A percentile compares a stretch with the other conserved stretches of the same genome.
These are phyloP conservation scores for Suricata suricatta DNA, from an alignment of 2,113 vertebrate genomes.

Conservation along the genomic window DNA sequence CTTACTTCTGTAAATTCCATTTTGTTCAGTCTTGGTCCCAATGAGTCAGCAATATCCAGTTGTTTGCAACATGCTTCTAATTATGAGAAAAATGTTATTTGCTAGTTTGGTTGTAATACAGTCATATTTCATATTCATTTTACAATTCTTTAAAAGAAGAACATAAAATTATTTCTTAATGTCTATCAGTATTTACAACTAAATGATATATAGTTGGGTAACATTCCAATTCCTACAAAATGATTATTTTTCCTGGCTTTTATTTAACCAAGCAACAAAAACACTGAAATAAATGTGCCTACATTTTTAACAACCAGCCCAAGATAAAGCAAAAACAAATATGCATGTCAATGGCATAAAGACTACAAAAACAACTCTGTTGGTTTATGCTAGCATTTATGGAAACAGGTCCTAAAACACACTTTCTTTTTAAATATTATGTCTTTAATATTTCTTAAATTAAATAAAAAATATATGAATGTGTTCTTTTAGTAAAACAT, in stretches of 20 bases:
- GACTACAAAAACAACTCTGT: not conserved
- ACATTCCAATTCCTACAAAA: slow-evolving; percentile 21
- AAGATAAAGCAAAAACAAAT: slow-evolving; percentile 43
- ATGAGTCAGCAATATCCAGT: slow-evolving; percentile 69
- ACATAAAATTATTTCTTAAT: slow-evolving; percentile 44
- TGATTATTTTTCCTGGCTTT: slow-evolving; percentile 40
- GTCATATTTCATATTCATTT: slow-evolving; percentile 48
- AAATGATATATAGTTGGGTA: slow-evolving; percentile 27
- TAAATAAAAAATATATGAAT: not conserved
- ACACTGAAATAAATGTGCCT: not conserved
- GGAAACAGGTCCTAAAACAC: not conserved
- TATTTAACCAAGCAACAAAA: slow-evolving; percentile 33
- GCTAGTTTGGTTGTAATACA: slow-evolving; percentile 29
- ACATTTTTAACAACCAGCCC: slow-evolving; percentile 10
- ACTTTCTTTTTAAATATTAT: slow-evolving; percentile 6
- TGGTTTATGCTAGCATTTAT: not conserved
- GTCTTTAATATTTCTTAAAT: slow-evolving; percentile 17
- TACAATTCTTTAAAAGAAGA: slow-evolving; percentile 43
- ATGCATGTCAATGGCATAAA: not conserved
- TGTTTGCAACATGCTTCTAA: slow-evolving; percentile 63
- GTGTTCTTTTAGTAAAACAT: not conserved
- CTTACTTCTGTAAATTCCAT: slow-evolving; percentile 85
- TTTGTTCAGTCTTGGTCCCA: slow-evolving; percentile 72
- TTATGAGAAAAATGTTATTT: slow-evolving; percentile 61
- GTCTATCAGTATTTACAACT: not conserved